A percentile compares a stretch with the other conserved stretches of the same genome.
Evolutionary conservation across 2,113 vertebrate species (phyloP).

Genomic region (Butorides virescens): DNA sequence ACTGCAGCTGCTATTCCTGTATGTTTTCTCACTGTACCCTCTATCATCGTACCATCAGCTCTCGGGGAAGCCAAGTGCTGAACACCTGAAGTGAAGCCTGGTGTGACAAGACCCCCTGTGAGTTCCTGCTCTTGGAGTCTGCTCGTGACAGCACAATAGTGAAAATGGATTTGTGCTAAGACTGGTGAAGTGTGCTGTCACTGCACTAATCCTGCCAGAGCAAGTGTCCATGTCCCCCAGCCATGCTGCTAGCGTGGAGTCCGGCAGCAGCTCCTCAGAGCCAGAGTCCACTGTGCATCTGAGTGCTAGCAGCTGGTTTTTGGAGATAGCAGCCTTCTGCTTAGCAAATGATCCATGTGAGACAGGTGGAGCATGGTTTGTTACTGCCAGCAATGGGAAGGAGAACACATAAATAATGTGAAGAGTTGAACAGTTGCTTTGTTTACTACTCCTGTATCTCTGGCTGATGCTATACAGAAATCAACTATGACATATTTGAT

Average conservation of each 20-base stretch:
- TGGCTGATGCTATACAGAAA: not conserved
- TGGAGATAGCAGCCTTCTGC: not conserved
- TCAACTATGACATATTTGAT: not conserved
- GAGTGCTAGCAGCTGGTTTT: not conserved
- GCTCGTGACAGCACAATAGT: not conserved
- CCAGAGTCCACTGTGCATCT: not conserved
- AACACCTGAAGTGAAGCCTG: not conserved
- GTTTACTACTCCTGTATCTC: not conserved
- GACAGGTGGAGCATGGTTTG: not conserved
- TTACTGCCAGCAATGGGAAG: not conserved
- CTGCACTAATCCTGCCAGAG: not conserved
- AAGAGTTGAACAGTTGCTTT: not conserved
- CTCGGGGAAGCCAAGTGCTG: not conserved
- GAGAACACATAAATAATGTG: not conserved
- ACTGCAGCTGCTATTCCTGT: not conserved
- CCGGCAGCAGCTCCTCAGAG: not conserved
- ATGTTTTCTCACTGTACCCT: not conserved
- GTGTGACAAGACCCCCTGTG: not conserved
- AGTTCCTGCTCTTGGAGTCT: not conserved
- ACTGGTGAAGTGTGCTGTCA: not conserved
- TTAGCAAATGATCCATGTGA: not conserved
- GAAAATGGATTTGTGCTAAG: not conserved
- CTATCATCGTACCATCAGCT: not conserved
- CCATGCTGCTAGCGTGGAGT: not conserved
- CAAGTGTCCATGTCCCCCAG: not conserved